Evolutionary conservation across 2,113 vertebrate genomes (phyloP), one percentile per base, ranked within the genome.

Genomic region (Grammatotria lemairii): DNA sequence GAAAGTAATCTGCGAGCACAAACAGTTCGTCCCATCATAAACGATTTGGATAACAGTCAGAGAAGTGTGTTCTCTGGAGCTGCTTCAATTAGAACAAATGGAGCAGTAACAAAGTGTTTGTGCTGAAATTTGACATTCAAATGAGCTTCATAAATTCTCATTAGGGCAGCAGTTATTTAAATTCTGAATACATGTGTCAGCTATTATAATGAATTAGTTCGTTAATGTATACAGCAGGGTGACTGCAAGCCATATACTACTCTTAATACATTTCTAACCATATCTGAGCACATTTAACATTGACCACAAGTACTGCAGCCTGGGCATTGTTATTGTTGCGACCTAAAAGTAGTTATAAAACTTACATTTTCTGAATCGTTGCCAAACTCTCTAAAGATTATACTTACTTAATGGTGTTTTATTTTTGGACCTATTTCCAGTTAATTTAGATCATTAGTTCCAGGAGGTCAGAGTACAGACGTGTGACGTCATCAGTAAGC

Each of bases 391-490:
- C 23, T 57, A 16, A 57, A 28, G 55, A 1, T 26, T 28, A 57
- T 28, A 57, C 55, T 28, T 16, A 28, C 7, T 28, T 57, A 28
- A 57, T 57, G 7, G 2, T 0, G 4, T 58, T 57, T 28, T 58
- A 28, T 58, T 16, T 58, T 2, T 58, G 26, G 57, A 58, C 55
- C 0, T 0, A 58, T 31, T 58, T 31, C 0, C 55, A 31, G 14
- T 31, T 58, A 5, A 9, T 28, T 57, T 55, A 57, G 54, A 26
- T 57, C 23, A 57, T 57, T 57, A 2, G 12, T 57, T 57, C 54
- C 54, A 14, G 1, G 54, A 57, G 54, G 54, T 57, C 23, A 57
- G 23, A 3, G 54, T 57, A 8, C 54, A 57, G 54, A 28, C 1
- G 4, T 26, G 23, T 57, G 23, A 57, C 5, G 23, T 14, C 54